Conservation (phyloP, 2,113 vertebrate species). For the Phrynocephalus versicolor region DNA sequence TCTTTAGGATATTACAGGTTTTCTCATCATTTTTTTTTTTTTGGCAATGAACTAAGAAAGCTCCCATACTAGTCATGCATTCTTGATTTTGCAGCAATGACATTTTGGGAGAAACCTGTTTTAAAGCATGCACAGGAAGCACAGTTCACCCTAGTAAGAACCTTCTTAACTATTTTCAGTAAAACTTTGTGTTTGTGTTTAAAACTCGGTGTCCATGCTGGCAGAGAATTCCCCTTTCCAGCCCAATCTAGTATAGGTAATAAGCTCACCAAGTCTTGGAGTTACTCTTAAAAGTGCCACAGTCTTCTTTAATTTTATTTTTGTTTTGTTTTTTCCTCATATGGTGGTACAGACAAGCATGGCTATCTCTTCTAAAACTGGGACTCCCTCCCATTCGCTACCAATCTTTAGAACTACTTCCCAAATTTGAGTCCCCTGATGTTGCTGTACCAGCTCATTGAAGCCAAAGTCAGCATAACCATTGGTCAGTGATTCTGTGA, state of each 20-base stretch:
- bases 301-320: too few relatives aligned
- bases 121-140: not conserved
- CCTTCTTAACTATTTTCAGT: not conserved
- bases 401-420: too few relatives aligned
- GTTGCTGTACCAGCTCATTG: too few relatives aligned
- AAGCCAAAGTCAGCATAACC: too few relatives aligned
- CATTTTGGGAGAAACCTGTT: not conserved
- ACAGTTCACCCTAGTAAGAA: not conserved
- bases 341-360: too few relatives aligned
- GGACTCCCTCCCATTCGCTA: too few relatives aligned
- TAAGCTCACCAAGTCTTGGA: not conserved
- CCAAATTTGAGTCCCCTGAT: too few relatives aligned
- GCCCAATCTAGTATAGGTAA: not conserved
- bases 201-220: not conserved
- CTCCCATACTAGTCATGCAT: not conserved
- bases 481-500: too few relatives aligned
- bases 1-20: too few relatives aligned
- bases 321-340: too few relatives aligned
- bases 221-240: not conserved
- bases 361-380: too few relatives aligned
- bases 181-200: not conserved
- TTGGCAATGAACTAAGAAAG: not conserved
- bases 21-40: too few relatives aligned
- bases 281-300: not conserved
- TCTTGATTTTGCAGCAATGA: not conserved